Conservation (phyloP, 2,797 vertebrate species). For the Anas capensis region DNA sequence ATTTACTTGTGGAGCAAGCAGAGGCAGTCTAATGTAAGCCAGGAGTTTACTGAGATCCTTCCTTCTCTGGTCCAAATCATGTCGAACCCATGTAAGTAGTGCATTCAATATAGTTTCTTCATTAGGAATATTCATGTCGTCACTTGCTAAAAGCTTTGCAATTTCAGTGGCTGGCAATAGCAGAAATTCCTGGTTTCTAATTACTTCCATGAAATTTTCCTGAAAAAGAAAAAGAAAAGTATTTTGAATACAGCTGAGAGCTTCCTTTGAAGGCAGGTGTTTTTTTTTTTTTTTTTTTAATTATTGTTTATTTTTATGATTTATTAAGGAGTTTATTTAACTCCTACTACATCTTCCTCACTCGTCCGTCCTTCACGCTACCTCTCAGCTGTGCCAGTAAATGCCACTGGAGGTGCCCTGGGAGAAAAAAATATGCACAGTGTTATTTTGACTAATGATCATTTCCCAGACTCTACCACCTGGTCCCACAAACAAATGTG, state of each 20-base stretch:
- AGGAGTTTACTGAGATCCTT: constrained; percentile 89
- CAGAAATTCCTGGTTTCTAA: constrained; percentile 95
- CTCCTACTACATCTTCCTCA: background rate
- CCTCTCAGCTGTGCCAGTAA: background rate
- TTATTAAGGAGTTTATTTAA: background rate
- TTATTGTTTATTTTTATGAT: background rate
- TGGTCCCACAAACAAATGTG: background rate
- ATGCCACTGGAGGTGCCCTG: background rate
- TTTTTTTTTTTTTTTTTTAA: background rate
- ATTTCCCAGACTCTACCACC: background rate
- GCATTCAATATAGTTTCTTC: constrained; percentile 95
- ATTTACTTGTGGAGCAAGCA: constrained; percentile 94
- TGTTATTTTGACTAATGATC: background rate
- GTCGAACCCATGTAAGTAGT: constrained; percentile 92
- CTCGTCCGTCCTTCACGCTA: background rate
- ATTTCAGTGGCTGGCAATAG: constrained; percentile 92
- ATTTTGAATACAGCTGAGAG: background rate
- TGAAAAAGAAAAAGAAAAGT: constrained; percentile 68
- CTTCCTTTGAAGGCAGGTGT: background rate
- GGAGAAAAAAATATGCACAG: background rate
- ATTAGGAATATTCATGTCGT: constrained; percentile 96
- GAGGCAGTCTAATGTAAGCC: constrained; percentile 91
- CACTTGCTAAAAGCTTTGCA: constrained; percentile 93
- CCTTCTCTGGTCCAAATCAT: constrained; percentile 86
- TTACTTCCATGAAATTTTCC: constrained; percentile 97